Evolutionary conservation across 2,113 vertebrate genomes (phyloP), one percentile per base, ranked within the genome.

Genomic region (Ariopsis seemanni): DNA sequence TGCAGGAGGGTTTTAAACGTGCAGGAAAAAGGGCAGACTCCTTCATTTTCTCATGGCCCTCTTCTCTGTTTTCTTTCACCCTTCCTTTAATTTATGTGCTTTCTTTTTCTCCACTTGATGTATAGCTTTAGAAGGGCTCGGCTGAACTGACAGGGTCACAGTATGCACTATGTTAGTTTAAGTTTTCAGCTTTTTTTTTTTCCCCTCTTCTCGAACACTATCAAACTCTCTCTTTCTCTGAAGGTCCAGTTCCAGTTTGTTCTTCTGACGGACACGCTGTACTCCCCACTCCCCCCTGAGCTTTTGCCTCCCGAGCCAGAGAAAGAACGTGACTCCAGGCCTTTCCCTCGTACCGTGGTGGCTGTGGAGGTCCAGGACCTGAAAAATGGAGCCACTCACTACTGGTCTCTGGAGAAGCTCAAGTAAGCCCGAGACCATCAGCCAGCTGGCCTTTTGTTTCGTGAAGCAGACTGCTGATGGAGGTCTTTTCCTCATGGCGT

Each of bases 181-280:
- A 12, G 71, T 2, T n/a, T 52, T 77, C 1, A 17, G 25, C 12
- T 18, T 27, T 79, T 57, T 15, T 57, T 60, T 62, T 67, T 14
- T 4, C 4, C 9, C 52, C 55, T 60, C 50, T 75, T 4, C 42
- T 42, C 42, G 42, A 42, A 42, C 4, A 42, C 42, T 42, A 42
- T 42, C 34, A 2, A 42, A 42, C 17, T 17, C 7, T 52, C 6
- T 69, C 15, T 7, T 10, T 50, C 0, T 86, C 48, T 52, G 17
- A 91, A 99, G 98, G 98, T 99, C 67, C 98, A 99, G 92, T 99
- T 99, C 91, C 98, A 99, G 92, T 99, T 99, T 71, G 98, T 99
- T 0, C 92, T 99, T 91, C 94, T 99, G 88, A 99, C 98, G 0
- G 97, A 99, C 93, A 99, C 98, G 0, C 92, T 99, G 0, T 99